These are phyloP conservation scores for Nemotelus nigrinus DNA, from an alignment of 2,888 invertebrate species.

Conservation along the genomic window DNA sequence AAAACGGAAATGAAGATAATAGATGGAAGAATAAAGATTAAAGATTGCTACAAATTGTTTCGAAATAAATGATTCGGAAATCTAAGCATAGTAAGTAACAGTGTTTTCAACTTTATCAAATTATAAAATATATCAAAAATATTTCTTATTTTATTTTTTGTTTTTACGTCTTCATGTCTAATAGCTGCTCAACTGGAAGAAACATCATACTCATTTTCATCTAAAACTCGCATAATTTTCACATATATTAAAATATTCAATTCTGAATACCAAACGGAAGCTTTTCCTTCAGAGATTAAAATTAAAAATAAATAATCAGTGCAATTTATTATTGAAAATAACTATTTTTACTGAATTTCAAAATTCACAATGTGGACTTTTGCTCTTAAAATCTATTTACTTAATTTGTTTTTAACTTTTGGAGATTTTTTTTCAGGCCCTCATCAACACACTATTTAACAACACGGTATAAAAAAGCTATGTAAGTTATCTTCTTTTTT, in stretches of 20 bases:
- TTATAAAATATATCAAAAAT: neutral
- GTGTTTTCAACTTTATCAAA: neutral
- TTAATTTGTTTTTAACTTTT: neutral
- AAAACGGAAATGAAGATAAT: no score
- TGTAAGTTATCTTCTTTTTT: constrained; percentile 13
- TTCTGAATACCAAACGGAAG: neutral
- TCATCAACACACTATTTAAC: constrained; percentile 36
- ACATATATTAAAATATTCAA: neutral
- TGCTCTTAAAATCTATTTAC: neutral
- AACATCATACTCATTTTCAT: neutral
- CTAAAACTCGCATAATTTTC: neutral
- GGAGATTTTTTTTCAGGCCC: neutral
- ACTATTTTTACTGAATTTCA: neutral
- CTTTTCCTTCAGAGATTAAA: neutral
- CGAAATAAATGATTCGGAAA: no score
- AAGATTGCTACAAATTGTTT: no score
- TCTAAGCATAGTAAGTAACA: no score
- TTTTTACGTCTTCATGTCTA: neutral
- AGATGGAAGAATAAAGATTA: no score
- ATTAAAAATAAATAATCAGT: neutral
- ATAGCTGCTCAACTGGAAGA: neutral
- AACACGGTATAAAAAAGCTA: constrained; percentile 43
- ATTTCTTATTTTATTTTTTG: neutral
- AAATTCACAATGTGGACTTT: neutral
- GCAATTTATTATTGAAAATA: neutral